Base-by-base conservation (phyloP, 2,888 invertebrate genomes). In the Osedax fenrisi region DNA sequence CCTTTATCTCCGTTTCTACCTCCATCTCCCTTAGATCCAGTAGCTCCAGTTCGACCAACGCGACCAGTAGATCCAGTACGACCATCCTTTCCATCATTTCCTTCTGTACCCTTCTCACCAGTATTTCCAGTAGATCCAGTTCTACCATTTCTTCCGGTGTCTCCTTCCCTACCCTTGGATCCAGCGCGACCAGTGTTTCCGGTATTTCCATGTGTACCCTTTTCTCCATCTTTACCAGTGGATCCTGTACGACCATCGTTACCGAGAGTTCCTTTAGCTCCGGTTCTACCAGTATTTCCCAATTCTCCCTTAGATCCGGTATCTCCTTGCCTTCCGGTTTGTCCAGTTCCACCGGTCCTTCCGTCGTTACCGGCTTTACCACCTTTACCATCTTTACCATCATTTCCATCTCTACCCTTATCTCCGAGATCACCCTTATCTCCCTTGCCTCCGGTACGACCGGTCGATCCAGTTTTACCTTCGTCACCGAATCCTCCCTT, bases 151-250 rank as follows among this genome's bases (percentile, higher is more conserved):
- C 27, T 10, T 61, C 78, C 78, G 27, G 68, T 72, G 22, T 23
- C 23, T 17, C 78, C 78, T 2, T 73, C 62, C 22, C 56, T 25
- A 10, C 78, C 78, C 10, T 64, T 26, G 3, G 23, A 26, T 24
- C 78, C 78, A 56, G 67, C 41, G 25, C 22, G 27, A 26, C 75
- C 78, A 25, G 73, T 71, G 17, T 27, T 25, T 3, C 77, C 76
- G 23, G 67, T 26, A 21, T 24, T 24, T 24, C 76, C 76, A 13
- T n/a, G 5, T 10, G 62, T 56, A 26, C 76, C 76, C 17, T 59
- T 72, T 24, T 26, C 27, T 25, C 76, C 76, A 23, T 74, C 25
- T 17, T 21, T 26, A 59, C 75, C 76, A n/a, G 62, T 26, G 2
- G 56, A 25, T 25, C 76, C 76, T 21, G 76, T 71, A 13, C 3